Conservation (phyloP, 2,797 vertebrate species). For the Furcifer pardalis region DNA sequence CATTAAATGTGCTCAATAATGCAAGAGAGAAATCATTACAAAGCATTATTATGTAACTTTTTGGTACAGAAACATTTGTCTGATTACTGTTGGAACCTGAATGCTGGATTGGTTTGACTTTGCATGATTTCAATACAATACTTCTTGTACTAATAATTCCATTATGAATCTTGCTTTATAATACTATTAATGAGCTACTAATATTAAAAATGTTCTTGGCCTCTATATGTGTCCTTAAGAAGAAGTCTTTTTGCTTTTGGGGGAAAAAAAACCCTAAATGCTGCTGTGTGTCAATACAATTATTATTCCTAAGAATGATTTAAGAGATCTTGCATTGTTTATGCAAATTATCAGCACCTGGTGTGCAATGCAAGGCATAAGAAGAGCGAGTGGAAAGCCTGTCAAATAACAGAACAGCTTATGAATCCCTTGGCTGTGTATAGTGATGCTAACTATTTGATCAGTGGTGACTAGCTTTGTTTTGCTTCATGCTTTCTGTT, state of each 20-base stretch:
- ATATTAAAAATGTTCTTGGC: conserved; percentile 64
- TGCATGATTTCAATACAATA: conserved; percentile 29
- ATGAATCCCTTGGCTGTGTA: conserved; percentile 34
- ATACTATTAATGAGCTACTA: conserved; percentile 26
- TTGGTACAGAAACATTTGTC: background rate
- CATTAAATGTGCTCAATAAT: conserved; percentile 34
- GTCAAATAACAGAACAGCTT: conserved; percentile 27
- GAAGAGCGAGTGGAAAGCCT: conserved; percentile 24
- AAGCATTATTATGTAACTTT: background rate
- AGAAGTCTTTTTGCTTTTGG: conserved; percentile 57
- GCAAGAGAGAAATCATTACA: background rate
- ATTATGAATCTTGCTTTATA: conserved; percentile 42
- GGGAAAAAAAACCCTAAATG: conserved; percentile 41
- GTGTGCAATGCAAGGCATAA: conserved; percentile 34
- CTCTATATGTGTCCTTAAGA: conserved; percentile 54
- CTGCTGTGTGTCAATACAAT: conserved; percentile 45
- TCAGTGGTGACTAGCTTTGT: conserved; percentile 32
- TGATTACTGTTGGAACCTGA: conserved; percentile 6
- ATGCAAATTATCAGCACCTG: conserved; percentile 33
- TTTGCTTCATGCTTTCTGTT: conserved; percentile 58
- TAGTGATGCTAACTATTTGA: conserved; percentile 42
- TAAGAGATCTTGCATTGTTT: conserved; percentile 54
- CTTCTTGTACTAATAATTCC: background rate
- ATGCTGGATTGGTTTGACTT: background rate
- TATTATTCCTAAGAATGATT: conserved; percentile 55